Evolutionary conservation across 2,113 vertebrate genomes (phyloP), one percentile per base, ranked within the genome.

Genomic region (Acanthochromis polyacanthus): DNA sequence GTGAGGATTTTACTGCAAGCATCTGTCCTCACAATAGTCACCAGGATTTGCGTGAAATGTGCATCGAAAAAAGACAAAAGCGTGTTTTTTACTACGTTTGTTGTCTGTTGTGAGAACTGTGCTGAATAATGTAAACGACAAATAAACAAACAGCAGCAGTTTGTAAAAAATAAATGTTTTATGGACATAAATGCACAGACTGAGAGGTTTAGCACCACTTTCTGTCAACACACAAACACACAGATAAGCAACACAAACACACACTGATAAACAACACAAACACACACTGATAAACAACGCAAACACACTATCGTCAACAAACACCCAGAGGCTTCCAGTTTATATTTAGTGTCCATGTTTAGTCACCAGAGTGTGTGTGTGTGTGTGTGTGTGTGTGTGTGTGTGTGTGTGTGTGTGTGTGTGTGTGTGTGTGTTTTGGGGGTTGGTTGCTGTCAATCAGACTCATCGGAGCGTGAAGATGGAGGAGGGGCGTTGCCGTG

Each of bases 371-470:
- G 56, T 58, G 57, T 56, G 51, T 55, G 59, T 81, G 71, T 57
- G 69, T 56, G 36, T 70, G 72, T 71, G 51, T 52, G 60, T 65
- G 52, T 61, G 64, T 55, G 65, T 20, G 80, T 64, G 60, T 51
- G 28, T 70, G 40, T 63, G 68, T 59, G 60, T 50, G 15, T 78
- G 52, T 66, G 69, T 38, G 66, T 25, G 57, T 50, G 43, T 22
- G 61, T 20, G 48, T 60, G 68, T 16, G 62, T 53, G 70, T 60
- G 58, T 52, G 20, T 23, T 38, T 45, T 16, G 74, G 72, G 61
- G 80, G 82, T 64, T 63, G 78, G 73, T 63, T 61, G 48, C 83
- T 89, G 89, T 87, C 87, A 89, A 50, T 92, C 90, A 92, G 32
- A 70, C 10, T 78, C 70, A 63, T 46, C 20, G 22, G 38, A 73